Conservation (phyloP, 2,113 vertebrate genomes). For the Mormyrus lacerda region DNA sequence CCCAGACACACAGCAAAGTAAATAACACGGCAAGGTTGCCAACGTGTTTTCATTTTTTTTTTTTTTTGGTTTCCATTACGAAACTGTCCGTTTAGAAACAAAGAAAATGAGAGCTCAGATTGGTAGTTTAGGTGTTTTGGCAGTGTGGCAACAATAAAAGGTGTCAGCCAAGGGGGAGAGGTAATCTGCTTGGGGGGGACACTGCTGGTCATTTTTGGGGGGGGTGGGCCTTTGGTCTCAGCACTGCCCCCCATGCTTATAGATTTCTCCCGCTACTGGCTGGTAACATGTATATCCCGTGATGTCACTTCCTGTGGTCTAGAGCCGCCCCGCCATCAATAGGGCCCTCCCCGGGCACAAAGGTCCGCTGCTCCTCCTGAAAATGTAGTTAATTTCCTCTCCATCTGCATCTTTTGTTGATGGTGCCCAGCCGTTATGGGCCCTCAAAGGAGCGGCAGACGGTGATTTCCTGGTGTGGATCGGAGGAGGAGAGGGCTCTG, state of each 20-base stretch:
- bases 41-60: neutral
- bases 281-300: neutral
- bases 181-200: neutral
- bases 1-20: neutral
- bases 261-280: neutral
- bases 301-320: neutral
- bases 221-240: neutral
- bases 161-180: neutral
- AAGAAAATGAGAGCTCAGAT: neutral
- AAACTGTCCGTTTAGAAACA: neutral
- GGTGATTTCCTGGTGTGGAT: neutral
- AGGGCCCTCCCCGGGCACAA: neutral
- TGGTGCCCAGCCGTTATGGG: constrained; percentile 45
- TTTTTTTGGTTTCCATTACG: neutral
- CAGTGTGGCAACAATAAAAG: neutral
- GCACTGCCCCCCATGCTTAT: neutral
- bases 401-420: constrained; percentile 33
- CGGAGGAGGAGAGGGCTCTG: neutral
- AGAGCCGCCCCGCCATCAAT: neutral
- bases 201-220: neutral
- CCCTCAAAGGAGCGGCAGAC: constrained; percentile 36
- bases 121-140: neutral
- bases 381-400: constrained; percentile 8
- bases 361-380: neutral
- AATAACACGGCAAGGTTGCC: neutral